Base-by-base conservation (phyloP, 2,797 vertebrate genomes). In the Microctenopoma lineatum region DNA sequence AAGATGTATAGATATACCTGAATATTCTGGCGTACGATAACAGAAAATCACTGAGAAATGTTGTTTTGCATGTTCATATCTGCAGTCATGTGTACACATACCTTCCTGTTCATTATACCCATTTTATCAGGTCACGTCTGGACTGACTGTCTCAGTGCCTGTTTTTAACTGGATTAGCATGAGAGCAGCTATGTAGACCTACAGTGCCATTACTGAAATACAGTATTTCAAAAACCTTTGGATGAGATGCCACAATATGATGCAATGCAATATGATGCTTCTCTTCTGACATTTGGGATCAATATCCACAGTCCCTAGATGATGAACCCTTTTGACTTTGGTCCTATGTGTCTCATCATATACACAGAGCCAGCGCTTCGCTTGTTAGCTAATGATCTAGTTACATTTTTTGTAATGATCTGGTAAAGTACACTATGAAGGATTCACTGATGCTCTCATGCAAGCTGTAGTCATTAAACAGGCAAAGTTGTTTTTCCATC, bases 401-500 rank as follows among this genome's bases (percentile, higher is more conserved):
- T 39, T 51, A 8, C 8, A 55, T 0, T 53, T 42, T 72, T 57
- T 57, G 7, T 25, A 51, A 53, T 54, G 54, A 15, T 38, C 34
- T 18, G 26, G 11, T 65, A 68, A 79, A 79, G 41, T 53, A 62
- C 44, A 45, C 10, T 18, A 59, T 47, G 9, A 69, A 44, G 1
- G 1, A n/a, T 57, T 67, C 47, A 38, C 34, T 56, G 50, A 67
- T 75, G 48, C 38, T 63, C 47, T 42, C 44, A 16, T 51, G 55
- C 27, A 62, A 51, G 42, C 47, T 46, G 56, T 68, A 41, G 60
- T 63, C 0, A 32, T 73, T 74, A 71, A 61, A 66, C 65, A 64
- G 56, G 54, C 58, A 8, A 12, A 50, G 59, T 76, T 81, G 83
- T 85, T 81, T 85, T 79, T 82, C 54, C 60, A 69, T 18, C 7